Evolutionary conservation across 2,113 vertebrate species (phyloP), one percentile per base, ranked within the genome.

Genomic region (Eidolon helvum): DNA sequence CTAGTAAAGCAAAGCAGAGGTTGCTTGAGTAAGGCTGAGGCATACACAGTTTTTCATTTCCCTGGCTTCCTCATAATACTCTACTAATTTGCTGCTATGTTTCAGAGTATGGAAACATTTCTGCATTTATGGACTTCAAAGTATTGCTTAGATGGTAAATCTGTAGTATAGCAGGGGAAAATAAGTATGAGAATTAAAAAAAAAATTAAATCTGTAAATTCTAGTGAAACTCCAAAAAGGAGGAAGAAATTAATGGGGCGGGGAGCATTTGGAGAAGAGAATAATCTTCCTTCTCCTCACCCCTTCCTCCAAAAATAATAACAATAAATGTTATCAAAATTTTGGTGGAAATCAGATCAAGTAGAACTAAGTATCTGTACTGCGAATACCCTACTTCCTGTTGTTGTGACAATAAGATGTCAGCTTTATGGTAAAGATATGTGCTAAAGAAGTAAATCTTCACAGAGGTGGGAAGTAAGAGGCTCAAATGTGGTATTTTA

Each of bases 121-220:
- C 45, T n/a, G 8, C 3, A 50, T 92, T 91, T 65, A 12, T 82
- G 2, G 40, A 55, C 24, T 53, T 21, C 19, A 89, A 91, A 82
- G 28, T 57, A 69, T 21, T 66, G 24, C 16, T 77, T 59, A 59
- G 48, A 53, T 59, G 4, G 75, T 40, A 96, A 75, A 61, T 61
- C 4, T 71, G 19, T 43, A 57, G 43, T n/a, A 48, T 2, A 33
- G 28, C 7, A 71, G 9, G 3, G 35, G 1, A 19, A 68, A 57
- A 55, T 28, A n/a, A 48, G 7, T 57, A 69, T 80, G 57, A 71
- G 1, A 68, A 84, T 69, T 63, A 45, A 35, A 79, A 95, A 79
- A 53, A 11, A 93, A 94, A 82, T 86, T 77, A 93, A 91, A 86
- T 85, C n/a, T 86, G 15, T 85, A 84, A 69, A 75, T 80, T 89